Evolutionary conservation across 2,113 vertebrate species (phyloP).

Genomic region (Larimichthys polyactis): DNA sequence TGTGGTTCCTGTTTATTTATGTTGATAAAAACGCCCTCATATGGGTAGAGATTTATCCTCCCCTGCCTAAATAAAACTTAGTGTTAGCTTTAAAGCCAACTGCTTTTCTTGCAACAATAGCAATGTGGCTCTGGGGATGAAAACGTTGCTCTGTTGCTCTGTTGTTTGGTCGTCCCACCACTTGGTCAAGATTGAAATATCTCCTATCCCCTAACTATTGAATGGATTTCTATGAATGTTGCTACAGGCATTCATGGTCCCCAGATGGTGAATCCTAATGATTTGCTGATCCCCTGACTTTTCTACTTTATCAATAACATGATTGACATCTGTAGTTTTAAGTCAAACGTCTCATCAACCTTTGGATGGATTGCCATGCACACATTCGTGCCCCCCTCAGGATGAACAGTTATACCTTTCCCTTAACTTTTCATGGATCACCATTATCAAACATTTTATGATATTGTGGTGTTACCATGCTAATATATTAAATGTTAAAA

Average conservation of each 20-base stretch:
- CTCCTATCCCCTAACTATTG: background rate
- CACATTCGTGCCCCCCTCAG: too few relatives aligned
- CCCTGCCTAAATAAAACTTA: background rate
- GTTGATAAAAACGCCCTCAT: background rate
- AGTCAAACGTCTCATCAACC: too few relatives aligned
- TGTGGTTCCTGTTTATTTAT: background rate
- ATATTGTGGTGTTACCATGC: too few relatives aligned
- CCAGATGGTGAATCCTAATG: background rate
- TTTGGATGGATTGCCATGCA: too few relatives aligned
- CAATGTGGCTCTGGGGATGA: background rate
- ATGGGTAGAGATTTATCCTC: background rate
- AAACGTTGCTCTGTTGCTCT: background rate
- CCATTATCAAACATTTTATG: too few relatives aligned
- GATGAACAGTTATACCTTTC: too few relatives aligned
- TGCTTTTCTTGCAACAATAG: background rate
- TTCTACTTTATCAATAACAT: too few relatives aligned
- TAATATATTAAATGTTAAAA: too few relatives aligned
- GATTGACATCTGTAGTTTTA: too few relatives aligned
- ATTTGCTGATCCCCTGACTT: background rate
- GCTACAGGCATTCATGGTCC: background rate
- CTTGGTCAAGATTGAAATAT: background rate
- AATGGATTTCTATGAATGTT: background rate
- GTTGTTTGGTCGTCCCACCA: background rate
- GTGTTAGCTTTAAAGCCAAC: background rate
- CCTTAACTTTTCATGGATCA: too few relatives aligned